Percentiles rank a stretch among this genome's conserved stretches.
Evolutionary conservation across 2,888 invertebrate genomes (phyloP).

Genomic region (Fragum fragum): DNA sequence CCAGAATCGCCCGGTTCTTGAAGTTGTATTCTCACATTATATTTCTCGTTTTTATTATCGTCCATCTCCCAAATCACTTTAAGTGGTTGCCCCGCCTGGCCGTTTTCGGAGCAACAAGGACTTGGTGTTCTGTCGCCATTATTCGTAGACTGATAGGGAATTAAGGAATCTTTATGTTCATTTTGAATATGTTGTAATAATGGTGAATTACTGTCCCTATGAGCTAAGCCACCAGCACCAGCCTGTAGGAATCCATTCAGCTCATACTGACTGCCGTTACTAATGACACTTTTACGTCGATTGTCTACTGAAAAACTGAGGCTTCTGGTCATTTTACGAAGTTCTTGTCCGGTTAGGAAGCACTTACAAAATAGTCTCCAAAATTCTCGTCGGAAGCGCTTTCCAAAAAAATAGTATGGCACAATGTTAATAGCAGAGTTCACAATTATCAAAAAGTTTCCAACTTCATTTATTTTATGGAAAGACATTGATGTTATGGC

Average conservation of each 20-base stretch:
- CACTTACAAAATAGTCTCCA: conserved; percentile 83
- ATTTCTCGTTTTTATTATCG: conserved; percentile 64
- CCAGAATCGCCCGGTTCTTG: conserved; percentile 20
- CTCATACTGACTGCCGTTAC: conserved; percentile 57
- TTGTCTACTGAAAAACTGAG: conserved; percentile 79
- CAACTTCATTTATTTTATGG: conserved; percentile 84
- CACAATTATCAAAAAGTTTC: conserved; percentile 85
- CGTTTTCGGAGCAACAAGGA: conserved; percentile 4
- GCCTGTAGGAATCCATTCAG: conserved; percentile 57
- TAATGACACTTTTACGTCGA: conserved; percentile 65
- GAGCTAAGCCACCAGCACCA: conserved; percentile 21
- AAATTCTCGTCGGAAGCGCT: conserved; percentile 85
- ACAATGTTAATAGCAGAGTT: conserved; percentile 87
- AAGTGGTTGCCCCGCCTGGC: conserved; percentile 31
- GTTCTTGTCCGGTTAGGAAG: conserved; percentile 76
- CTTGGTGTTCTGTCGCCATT: conserved; percentile 12
- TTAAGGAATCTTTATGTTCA: conserved; percentile 21
- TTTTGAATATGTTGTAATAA: conserved; percentile 35
- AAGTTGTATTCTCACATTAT: conserved; percentile 45
- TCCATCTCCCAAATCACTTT: conserved; percentile 65
- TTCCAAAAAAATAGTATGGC: conserved; percentile 86
- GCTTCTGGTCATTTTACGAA: conserved; percentile 73
- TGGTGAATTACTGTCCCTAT: conserved; percentile 55
- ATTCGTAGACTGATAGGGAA: neutral
- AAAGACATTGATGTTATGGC: conserved; percentile 67